A percentile compares a stretch with the other conserved stretches of the same genome.
Evolutionary conservation across 2,888 invertebrate species (phyloP).

Genomic region (Hoplodrina ambigua): DNA sequence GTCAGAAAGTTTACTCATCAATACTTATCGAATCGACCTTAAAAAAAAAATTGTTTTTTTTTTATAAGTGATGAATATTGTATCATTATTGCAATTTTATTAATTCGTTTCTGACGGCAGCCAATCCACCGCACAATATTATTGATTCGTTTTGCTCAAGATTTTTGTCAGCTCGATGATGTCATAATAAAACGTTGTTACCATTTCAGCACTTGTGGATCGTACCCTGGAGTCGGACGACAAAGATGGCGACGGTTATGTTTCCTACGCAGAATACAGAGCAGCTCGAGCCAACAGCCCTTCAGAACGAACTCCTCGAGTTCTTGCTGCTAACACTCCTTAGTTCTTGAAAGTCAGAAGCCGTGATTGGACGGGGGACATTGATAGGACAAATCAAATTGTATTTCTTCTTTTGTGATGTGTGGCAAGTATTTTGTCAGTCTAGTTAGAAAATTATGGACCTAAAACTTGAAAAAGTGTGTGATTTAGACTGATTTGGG

Average conservation of each 20-base stretch:
- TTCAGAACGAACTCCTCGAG: conserved; percentile 75
- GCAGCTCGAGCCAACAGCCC: conserved; percentile 78
- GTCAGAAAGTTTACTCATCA: too few species aligned
- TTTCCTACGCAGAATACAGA: conserved; percentile 94
- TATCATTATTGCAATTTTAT: too few species aligned
- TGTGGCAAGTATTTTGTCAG: conserved; percentile 3
- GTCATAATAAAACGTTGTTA: not conserved
- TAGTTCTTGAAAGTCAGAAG: conserved; percentile 17
- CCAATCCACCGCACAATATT: not conserved
- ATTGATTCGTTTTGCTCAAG: not conserved
- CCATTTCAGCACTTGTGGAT: conserved; percentile 94
- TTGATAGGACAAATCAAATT: not conserved
- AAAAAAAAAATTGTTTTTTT: too few species aligned
- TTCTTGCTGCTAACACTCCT: conserved; percentile 68
- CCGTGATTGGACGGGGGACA: not conserved
- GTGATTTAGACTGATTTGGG: conserved; percentile 44
- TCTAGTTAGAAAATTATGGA: conserved; percentile 17
- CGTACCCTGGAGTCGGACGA: conserved; percentile 96
- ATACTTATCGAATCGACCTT: not conserved
- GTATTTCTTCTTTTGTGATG: not conserved
- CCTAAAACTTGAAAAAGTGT: conserved; percentile 25
- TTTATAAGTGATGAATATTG: too few species aligned
- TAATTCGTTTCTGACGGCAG: too few species aligned
- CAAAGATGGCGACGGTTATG: conserved; percentile 95
- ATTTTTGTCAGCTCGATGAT: not conserved